Conservation (phyloP, 1,140 invertebrate species). For the Musca domestica region DNA sequence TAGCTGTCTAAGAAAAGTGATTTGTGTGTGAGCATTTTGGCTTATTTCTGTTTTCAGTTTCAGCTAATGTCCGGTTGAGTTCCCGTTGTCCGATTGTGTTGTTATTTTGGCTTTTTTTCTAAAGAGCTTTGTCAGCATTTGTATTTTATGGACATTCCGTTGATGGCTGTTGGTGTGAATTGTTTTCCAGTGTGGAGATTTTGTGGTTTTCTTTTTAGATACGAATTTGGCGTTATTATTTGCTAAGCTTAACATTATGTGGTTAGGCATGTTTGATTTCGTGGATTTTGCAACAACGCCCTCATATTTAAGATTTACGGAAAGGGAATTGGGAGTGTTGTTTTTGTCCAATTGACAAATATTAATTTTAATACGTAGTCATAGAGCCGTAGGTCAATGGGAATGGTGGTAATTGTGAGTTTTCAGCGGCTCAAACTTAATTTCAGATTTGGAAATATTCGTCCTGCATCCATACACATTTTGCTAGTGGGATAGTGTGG, state of each 20-base stretch:
- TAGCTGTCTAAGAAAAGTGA: background rate
- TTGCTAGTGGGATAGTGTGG: too few species aligned
- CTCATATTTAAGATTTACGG: too few species aligned
- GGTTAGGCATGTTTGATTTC: conserved; percentile 2
- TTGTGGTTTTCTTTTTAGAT: conserved; percentile 3
- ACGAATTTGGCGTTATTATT: too few species aligned
- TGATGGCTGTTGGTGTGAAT: background rate
- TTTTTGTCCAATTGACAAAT: background rate
- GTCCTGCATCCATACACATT: too few species aligned
- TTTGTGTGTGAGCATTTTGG: conserved; percentile 5
- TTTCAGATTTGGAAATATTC: too few species aligned
- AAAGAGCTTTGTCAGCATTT: conserved; percentile 4
- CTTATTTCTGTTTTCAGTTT: too few species aligned
- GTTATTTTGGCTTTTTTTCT: background rate
- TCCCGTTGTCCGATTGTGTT: background rate
- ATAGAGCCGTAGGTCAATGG: too few species aligned
- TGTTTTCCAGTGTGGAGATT: background rate
- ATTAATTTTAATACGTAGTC: background rate
- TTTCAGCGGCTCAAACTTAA: too few species aligned
- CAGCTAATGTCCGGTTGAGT: background rate
- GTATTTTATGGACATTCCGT: background rate
- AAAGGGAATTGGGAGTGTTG: too few species aligned
- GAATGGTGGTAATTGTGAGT: too few species aligned
- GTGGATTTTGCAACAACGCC: too few species aligned
- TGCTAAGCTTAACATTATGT: background rate